Evolutionary conservation across 2,888 invertebrate genomes (phyloP).

Genomic region (Andrena flavipes): DNA sequence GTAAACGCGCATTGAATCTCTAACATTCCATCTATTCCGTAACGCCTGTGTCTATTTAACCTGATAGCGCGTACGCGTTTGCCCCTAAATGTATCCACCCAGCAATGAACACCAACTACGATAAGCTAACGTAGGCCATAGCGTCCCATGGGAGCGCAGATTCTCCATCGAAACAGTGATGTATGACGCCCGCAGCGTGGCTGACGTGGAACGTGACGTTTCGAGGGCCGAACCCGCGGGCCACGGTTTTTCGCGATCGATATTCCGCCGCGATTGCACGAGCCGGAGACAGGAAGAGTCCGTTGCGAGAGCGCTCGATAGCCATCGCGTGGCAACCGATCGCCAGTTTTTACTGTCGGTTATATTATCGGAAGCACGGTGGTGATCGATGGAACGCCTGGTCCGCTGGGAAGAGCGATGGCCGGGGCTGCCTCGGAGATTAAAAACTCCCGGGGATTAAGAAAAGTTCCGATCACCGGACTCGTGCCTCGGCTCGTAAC

Average conservation of each 20-base stretch:
- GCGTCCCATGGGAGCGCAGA: too few species aligned
- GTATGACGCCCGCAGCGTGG: not conserved
- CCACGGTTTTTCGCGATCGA: constrained; percentile 16
- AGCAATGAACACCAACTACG: not conserved
- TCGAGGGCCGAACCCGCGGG: not conserved
- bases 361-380: constrained; percentile 44
- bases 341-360: constrained; percentile 28
- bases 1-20: too few species aligned
- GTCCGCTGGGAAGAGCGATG: constrained; percentile 47
- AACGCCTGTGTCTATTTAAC: too few species aligned
- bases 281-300: constrained; percentile 1
- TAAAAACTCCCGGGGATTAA: constrained; percentile 51
- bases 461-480: constrained; percentile 33
- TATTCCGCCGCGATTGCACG: not conserved
- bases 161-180: not conserved
- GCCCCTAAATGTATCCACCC: too few species aligned
- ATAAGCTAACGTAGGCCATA: not conserved
- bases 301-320: constrained; percentile 26
- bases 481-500: constrained; percentile 12
- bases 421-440: constrained; percentile 35
- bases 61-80: too few species aligned
- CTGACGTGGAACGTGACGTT: constrained; percentile 5
- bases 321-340: constrained; percentile 44
- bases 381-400: constrained; percentile 58
- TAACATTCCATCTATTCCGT: too few species aligned